phyloP scores from a whole-genome alignment of 2,113 vertebrate genomes.

The Esox niger region DNA sequence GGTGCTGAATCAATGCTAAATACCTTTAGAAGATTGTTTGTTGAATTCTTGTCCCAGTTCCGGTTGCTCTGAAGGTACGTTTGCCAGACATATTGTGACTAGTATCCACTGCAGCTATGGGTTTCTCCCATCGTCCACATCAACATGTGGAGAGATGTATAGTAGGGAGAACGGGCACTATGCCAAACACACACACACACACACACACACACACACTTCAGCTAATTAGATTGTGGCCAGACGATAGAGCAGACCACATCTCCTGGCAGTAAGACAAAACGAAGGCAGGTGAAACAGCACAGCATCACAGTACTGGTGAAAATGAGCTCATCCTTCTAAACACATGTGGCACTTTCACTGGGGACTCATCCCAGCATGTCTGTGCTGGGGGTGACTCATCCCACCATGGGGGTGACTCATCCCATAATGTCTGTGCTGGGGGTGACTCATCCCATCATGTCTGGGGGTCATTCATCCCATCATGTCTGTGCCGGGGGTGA shows the following conservation, averaged over 20 bases:
- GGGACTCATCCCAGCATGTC: constrained; percentile 65
- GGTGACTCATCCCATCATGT: constrained; percentile 67
- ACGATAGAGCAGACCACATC: constrained; percentile 42
- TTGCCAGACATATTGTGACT: constrained; percentile 36
- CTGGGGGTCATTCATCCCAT: constrained; percentile 66
- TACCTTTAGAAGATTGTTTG: not conserved
- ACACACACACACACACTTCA: constrained; percentile 57
- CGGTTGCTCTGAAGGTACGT: too few relatives aligned
- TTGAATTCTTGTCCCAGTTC: too few relatives aligned
- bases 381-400: constrained; percentile 65
- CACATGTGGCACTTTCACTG: constrained; percentile 66
- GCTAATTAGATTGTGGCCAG: constrained; percentile 64
- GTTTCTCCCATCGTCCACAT: constrained; percentile 36
- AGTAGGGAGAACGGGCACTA: constrained; percentile 53
- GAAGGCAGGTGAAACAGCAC: constrained; percentile 56
- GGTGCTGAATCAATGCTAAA: too few relatives aligned
- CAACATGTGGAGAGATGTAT: constrained; percentile 49
- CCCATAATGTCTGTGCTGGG: constrained; percentile 61
- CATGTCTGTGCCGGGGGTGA: constrained; percentile 61
- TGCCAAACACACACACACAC: constrained; percentile 58
- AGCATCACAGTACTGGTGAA: constrained; percentile 51
- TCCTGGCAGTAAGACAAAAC: constrained; percentile 26
- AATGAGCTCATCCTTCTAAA: constrained; percentile 68
- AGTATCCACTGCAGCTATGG: constrained; percentile 43
- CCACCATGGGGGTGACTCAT: constrained; percentile 66